phyloP scores from a whole-genome alignment of 2,888 invertebrate genomes.

The Lysandra bellargus region DNA sequence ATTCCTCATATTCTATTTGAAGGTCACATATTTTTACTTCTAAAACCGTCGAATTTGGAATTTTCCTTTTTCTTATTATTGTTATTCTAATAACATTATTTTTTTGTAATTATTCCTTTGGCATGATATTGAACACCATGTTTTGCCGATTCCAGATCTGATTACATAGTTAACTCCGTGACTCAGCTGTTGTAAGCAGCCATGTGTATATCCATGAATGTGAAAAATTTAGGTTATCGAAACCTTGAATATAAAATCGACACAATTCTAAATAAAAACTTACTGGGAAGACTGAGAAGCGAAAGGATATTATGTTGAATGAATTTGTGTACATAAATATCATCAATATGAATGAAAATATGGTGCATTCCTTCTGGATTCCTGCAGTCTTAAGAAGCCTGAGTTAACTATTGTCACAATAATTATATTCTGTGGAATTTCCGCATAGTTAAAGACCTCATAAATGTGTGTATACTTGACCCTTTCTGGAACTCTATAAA shows the following conservation, averaged over 20 bases:
- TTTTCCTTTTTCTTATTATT: too few species aligned
- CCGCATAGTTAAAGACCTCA: background rate
- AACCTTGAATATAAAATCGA: slow-evolving; percentile 57
- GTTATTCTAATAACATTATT: too few species aligned
- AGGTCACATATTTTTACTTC: background rate
- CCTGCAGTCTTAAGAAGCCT: background rate
- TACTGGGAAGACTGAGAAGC: slow-evolving; percentile 9
- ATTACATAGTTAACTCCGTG: slow-evolving; percentile 36
- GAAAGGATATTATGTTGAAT: background rate
- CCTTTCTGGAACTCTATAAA: background rate
- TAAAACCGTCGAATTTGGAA: background rate
- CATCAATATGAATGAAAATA: slow-evolving; percentile 1
- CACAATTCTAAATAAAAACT: slow-evolving; percentile 22
- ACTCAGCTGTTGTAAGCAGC: slow-evolving; percentile 39
- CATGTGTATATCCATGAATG: slow-evolving; percentile 52
- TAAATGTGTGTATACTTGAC: background rate
- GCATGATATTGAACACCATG: background rate
- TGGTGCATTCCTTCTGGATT: background rate
- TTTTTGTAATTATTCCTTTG: background rate
- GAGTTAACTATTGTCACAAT: background rate
- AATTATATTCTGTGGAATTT: background rate
- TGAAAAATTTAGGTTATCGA: slow-evolving; percentile 56
- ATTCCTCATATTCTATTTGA: background rate
- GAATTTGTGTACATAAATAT: background rate
- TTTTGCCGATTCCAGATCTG: background rate